Percentiles rank a stretch among this genome's conserved stretches.
phyloP scores from a whole-genome alignment of 2,113 vertebrate genomes.

The Oreochromis niloticus region DNA sequence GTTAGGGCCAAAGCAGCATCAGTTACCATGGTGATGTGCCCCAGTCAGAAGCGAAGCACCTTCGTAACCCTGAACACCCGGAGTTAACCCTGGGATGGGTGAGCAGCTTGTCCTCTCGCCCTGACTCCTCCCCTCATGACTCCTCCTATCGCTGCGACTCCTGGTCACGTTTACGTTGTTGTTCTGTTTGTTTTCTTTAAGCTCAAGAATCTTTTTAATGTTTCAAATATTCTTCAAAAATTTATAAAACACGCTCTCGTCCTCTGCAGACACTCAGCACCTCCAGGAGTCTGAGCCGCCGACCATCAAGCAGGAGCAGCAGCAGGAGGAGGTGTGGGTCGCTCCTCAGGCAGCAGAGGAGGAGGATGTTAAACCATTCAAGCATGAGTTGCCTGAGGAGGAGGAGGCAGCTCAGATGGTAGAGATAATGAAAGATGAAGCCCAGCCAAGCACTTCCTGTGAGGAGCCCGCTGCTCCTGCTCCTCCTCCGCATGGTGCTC shows the following conservation, averaged over 20 bases:
- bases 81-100: not conserved
- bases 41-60: fast-evolving
- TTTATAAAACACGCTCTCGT: fast-evolving
- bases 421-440: not conserved
- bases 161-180: fast-evolving
- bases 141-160: not conserved
- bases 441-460: not conserved
- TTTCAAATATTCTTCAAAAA: not conserved
- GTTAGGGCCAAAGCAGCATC: not conserved
- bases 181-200: not conserved
- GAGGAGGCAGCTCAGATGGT: not conserved
- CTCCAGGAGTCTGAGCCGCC: not conserved
- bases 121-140: not conserved
- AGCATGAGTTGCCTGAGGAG: not conserved
- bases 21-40: not conserved
- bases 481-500: not conserved
- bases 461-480: not conserved
- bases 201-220: not conserved
- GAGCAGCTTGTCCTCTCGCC: not conserved
- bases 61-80: not conserved
- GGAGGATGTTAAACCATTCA: not conserved
- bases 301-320: not conserved
- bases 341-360: not conserved
- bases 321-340: not conserved
- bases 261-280: not conserved